Percentiles rank a stretch among this genome's conserved stretches.
phyloP scores from a whole-genome alignment of 2,888 invertebrate species.

The Himalopsyche kuldschensis region DNA sequence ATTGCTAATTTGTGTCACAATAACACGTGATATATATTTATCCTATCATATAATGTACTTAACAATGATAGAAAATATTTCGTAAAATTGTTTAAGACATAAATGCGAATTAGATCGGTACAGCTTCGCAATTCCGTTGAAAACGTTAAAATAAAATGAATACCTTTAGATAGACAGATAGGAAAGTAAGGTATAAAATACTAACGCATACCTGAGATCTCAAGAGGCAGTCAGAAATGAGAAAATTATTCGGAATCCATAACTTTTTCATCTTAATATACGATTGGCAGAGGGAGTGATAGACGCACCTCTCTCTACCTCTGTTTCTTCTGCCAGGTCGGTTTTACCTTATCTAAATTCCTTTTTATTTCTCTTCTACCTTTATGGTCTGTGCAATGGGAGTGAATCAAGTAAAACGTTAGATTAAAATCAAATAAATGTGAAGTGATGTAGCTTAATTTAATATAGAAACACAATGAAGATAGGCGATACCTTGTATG shows the following conservation, averaged over 20 bases:
- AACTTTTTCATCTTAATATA: slow-evolving; percentile 32
- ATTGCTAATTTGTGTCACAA: too few relatives aligned
- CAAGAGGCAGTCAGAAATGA: slow-evolving; percentile 12
- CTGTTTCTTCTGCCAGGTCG: not conserved
- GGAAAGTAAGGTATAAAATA: not conserved
- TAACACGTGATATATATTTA: too few relatives aligned
- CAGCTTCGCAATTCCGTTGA: not conserved
- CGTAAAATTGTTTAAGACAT: not conserved
- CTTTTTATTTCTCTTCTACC: slow-evolving; percentile 30
- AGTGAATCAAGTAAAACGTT: not conserved
- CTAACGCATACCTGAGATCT: not conserved
- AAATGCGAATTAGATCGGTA: not conserved
- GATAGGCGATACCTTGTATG: too few relatives aligned
- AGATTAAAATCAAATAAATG: not conserved
- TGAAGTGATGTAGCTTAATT: not conserved
- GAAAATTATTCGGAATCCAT: slow-evolving; percentile 36
- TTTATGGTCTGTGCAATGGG: slow-evolving; percentile 9
- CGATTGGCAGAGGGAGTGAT: slow-evolving; percentile 29
- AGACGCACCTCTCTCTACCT: not conserved
- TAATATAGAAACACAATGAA: too few relatives aligned
- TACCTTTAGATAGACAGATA: not conserved
- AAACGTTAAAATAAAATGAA: not conserved
- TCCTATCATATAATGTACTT: too few relatives aligned
- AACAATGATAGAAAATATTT: not conserved
- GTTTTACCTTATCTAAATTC: slow-evolving; percentile 30